Conservation (phyloP, 2,113 vertebrate species). For the Crotalus tigris region DNA sequence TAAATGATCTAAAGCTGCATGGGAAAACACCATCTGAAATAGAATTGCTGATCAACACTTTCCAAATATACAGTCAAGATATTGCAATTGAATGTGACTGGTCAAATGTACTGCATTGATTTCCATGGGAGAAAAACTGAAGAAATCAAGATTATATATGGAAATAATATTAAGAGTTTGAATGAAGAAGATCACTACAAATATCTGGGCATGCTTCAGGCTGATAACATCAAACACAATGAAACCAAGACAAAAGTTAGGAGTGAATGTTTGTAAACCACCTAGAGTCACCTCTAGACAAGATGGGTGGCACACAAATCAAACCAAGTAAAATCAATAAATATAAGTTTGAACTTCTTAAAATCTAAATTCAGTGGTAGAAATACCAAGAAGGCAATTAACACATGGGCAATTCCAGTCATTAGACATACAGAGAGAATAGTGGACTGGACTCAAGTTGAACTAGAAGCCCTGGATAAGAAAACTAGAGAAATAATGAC, state of each 20-base stretch:
- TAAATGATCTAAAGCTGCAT: background rate
- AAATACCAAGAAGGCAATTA: background rate
- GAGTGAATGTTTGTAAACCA: background rate
- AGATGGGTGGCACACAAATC: background rate
- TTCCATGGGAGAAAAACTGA: background rate
- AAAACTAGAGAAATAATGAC: background rate
- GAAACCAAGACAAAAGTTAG: background rate
- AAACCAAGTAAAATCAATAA: background rate
- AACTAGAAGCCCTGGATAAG: background rate
- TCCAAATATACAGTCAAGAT: background rate
- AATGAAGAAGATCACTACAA: background rate
- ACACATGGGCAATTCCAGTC: background rate
- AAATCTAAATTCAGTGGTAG: background rate
- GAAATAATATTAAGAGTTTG: background rate
- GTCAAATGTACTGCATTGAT: background rate
- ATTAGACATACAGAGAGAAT: background rate
- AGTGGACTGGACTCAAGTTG: background rate
- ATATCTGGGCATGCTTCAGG: background rate
- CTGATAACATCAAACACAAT: background rate
- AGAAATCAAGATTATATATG: background rate
- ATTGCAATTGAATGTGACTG: background rate
- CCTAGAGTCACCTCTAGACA: background rate
- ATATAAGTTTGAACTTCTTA: background rate
- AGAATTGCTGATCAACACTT: background rate
- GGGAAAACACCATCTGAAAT: background rate